phyloP scores from a whole-genome alignment of 2,113 vertebrate species.

The Syngnathus scovelli region DNA sequence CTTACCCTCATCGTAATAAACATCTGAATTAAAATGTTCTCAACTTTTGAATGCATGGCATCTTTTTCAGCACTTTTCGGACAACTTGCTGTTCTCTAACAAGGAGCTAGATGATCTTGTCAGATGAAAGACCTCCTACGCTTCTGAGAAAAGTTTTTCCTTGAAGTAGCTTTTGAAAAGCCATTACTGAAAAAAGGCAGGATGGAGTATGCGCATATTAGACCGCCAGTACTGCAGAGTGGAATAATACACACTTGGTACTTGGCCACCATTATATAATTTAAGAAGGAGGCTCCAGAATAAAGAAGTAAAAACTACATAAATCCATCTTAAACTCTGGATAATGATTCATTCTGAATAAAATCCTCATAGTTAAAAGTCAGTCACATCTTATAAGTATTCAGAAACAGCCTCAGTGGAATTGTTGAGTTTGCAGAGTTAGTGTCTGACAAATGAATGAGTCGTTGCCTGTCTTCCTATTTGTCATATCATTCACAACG shows the following conservation, averaged over 20 bases:
- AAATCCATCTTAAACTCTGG: neutral
- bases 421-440: conserved; percentile 31
- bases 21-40: too few relatives aligned
- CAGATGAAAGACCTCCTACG: neutral
- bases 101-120: neutral
- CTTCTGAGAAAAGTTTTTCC: conserved; percentile 16
- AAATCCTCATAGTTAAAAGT: neutral
- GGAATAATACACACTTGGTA: conserved; percentile 26
- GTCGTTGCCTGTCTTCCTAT: conserved; percentile 20
- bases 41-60: too few relatives aligned
- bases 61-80: too few relatives aligned
- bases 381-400: conserved; percentile 1
- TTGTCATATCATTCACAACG: conserved; percentile 12
- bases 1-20: too few relatives aligned
- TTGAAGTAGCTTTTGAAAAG: conserved; percentile 22
- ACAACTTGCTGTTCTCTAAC: too few relatives aligned
- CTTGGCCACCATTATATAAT: conserved; percentile 12
- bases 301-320: neutral
- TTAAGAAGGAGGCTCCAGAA: conserved; percentile 13
- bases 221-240: neutral
- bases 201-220: neutral
- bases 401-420: neutral
- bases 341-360: conserved; percentile 3
- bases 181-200: neutral
- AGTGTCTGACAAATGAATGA: conserved; percentile 31